Percentiles rank a stretch among this genome's conserved stretches.
Conservation (phyloP, 2,888 invertebrate species). For the Dromius quadrimaculatus region DNA sequence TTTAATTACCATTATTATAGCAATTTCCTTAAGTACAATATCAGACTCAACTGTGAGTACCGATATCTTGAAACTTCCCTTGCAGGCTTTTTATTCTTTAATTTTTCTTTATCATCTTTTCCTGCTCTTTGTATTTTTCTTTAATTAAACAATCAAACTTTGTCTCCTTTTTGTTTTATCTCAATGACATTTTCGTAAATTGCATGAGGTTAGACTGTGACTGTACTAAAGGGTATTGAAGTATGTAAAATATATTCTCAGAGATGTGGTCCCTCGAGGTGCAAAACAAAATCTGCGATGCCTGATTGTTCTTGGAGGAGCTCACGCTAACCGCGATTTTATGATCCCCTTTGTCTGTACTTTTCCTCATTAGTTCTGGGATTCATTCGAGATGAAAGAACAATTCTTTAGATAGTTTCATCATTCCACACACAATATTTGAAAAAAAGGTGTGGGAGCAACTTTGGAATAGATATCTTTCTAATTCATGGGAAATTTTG, state of each 20-base stretch:
- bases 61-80: slow-evolving; percentile 18
- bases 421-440: too few relatives aligned
- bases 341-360: slow-evolving; percentile 29
- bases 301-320: slow-evolving; percentile 46
- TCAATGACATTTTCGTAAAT: slow-evolving; percentile 50
- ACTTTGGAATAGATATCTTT: too few relatives aligned
- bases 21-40: slow-evolving; percentile 33
- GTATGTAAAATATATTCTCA: slow-evolving; percentile 18
- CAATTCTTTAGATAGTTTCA: too few relatives aligned
- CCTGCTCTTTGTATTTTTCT: slow-evolving; percentile 48
- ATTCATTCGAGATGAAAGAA: slow-evolving; percentile 3
- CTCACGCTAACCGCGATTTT: slow-evolving; percentile 45
- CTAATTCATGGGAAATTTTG: too few relatives aligned
- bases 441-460: too few relatives aligned
- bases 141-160: slow-evolving; percentile 50
- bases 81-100: slow-evolving; percentile 40
- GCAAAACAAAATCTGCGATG: slow-evolving; percentile 48
- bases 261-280: slow-evolving; percentile 35
- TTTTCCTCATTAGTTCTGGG: slow-evolving; percentile 43
- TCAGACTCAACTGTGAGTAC: slow-evolving; percentile 30
- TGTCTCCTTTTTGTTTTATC: slow-evolving; percentile 46
- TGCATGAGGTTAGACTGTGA: slow-evolving; percentile 43
- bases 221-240: background rate
- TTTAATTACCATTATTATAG: slow-evolving; percentile 48
- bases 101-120: slow-evolving; percentile 42